Base-by-base conservation (phyloP, 2,888 invertebrate species). In the Sisyra terminalis region DNA sequence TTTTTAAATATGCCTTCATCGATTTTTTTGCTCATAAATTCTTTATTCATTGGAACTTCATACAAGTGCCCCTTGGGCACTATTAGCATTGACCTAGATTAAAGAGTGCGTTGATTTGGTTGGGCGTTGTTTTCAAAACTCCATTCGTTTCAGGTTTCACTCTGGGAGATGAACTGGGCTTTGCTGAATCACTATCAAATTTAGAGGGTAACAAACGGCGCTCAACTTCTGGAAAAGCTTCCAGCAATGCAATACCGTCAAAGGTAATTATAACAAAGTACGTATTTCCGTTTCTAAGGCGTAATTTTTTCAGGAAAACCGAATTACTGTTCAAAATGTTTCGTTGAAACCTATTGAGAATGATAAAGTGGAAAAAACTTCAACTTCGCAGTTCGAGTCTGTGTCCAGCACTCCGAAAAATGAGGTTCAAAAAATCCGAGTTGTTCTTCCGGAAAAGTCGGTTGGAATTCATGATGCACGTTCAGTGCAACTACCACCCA, bases 161-260 rank as follows among this genome's bases (percentile, higher is more conserved):
- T 55, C 64, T 88, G 11, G 88, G 88, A 11, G 88, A 89, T 55
- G 88, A 88, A 57, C 64, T 88, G 46, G 87, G 87, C 17, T 87
- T 89, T 56, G 72, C 75, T 49, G 84, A 89, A 55, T 86, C 88
- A 0, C 60, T 88, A 37, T 79, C 85, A 2, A 86, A 85, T 57
- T 57, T 76, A 50, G 86, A 87, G 55, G 71, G 73, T 36, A 74
- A 74, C 50, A 71, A 78, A 47, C 65, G 84, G 47, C 67, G 84
- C 43, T 78, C 80, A 0, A 49, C 51, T 70, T 78, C 34, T 10
- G 42, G 17, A 10, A 14, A 15, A 18, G 15, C 9, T 4, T 34
- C 42, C 17, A n/a, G 11, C 13, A 32, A 17, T 29, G 15, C 29
- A 2, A 13, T 14, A 3, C 24, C 18, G 11, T 13, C 14, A 40